These are phyloP conservation scores for Mormyrops boulengeri DNA, from an alignment of 2,797 vertebrate genomes.

Conservation along the genomic window DNA sequence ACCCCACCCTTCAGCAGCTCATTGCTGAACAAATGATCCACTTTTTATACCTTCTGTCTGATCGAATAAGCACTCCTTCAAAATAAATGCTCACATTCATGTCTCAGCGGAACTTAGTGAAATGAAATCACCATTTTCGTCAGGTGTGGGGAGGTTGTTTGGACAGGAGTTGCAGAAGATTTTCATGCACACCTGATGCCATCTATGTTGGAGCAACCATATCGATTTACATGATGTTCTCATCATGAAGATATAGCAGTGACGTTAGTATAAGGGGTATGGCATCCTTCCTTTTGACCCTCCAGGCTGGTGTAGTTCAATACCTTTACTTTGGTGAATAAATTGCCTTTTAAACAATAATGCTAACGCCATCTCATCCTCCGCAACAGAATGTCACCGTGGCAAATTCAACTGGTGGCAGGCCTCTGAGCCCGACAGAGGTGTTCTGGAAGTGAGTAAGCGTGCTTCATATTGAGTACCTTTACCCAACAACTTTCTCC, in stretches of 20 bases:
- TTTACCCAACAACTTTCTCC: not conserved
- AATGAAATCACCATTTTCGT: not conserved
- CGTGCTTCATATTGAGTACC: not conserved
- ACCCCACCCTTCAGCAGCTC: not conserved
- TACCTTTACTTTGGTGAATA: not conserved
- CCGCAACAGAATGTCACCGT: conserved; percentile 35
- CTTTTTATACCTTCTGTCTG: not conserved
- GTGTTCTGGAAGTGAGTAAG: conserved; percentile 76
- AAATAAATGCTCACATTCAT: not conserved
- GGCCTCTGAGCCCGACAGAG: conserved; percentile 60
- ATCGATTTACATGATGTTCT: not conserved
- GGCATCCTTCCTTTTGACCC: not conserved
- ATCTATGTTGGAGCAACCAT: not conserved
- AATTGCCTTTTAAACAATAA: not conserved
- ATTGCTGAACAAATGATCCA: not conserved
- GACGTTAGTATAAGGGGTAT: not conserved
- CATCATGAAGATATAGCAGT: not conserved
- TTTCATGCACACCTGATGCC: not conserved
- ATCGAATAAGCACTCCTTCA: not conserved
- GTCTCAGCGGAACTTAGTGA: not conserved
- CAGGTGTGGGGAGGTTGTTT: not conserved
- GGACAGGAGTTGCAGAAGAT: not conserved
- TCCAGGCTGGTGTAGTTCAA: not conserved
- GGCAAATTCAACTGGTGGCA: conserved; percentile 35
- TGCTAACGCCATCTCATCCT: not conserved